Base-by-base conservation (phyloP, 1,140 invertebrate genomes). In the Gonatopus flavifemur region DNA sequence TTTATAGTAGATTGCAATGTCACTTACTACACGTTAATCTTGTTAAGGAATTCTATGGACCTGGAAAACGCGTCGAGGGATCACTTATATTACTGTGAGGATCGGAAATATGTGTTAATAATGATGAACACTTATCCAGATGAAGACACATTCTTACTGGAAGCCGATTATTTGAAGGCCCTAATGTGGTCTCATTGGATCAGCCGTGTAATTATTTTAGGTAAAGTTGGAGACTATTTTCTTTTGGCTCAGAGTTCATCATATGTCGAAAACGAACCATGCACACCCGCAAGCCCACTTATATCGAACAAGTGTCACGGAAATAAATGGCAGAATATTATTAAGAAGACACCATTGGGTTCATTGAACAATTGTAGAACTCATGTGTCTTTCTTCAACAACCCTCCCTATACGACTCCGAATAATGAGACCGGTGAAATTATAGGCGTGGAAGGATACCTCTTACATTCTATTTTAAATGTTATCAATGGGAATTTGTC, bases 371-470 rank as follows among this genome's bases (percentile, higher is more conserved):
- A 52, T 7, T 64, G 55, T 15, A 28, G 35, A 2, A 31, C 66
- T 0, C 46, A 54, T 1, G 52, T 66, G 3, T 66, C 53, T 0
- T 72, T 59, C 21, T 70, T 63, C 45, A 20, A 52, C 1, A 35
- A 47, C 1, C 52, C 64, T 10, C 72, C 72, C 0, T 74, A 67
- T 30, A 49, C 64, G 1, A 36, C 44, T 6, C 7, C 46, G 5
- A 7, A 1, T 0, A 52, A 63, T 7, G 36, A 36, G 0, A 42
- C 40, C 0, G 15, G 36, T 0, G 15, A 33, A 5, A 20, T 63
- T 4, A 5, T 13, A 0, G 66, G 64, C 13, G 53, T 64, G 8
- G 66, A 67, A 47, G 60, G 62, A 3, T 19, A 37, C 10, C 7
- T 72, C 8, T 43, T 69, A 7, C 46, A 58, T 2, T 8, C 57